Percentiles rank a stretch among this genome's conserved stretches.
phyloP scores from a whole-genome alignment of 1,140 invertebrate species.

The Orchestia grillus region DNA sequence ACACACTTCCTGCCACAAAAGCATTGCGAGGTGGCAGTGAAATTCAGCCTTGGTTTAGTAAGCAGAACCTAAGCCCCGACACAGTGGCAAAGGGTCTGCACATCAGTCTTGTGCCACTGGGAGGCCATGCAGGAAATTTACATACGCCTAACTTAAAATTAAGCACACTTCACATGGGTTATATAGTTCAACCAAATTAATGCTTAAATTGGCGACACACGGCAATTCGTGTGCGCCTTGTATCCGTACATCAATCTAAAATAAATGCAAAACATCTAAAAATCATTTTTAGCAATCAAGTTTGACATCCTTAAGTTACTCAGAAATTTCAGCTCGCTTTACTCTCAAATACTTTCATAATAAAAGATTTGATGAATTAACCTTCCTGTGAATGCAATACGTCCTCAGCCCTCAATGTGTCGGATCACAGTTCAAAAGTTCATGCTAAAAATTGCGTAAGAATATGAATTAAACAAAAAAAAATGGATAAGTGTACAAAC shows the following conservation, averaged over 20 bases:
- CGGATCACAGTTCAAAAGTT: neutral
- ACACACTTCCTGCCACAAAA: neutral
- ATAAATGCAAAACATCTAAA: conserved; percentile 1
- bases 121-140: neutral
- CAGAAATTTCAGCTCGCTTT: neutral
- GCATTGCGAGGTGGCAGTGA: neutral
- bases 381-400: neutral
- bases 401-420: neutral
- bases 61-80: neutral
- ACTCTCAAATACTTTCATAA: neutral
- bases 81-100: no score
- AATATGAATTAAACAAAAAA: neutral
- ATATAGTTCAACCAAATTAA: conserved; percentile 7
- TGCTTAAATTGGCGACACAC: neutral
- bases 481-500: neutral
- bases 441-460: neutral
- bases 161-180: conserved; percentile 39
- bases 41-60: neutral
- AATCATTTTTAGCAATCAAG: neutral
- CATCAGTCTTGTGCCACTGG: neutral
- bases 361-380: neutral
- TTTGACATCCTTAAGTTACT: neutral
- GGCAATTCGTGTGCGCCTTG: neutral
- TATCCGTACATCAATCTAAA: neutral
- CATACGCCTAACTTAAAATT: neutral